Percentiles rank a stretch among this genome's conserved stretches.
These are phyloP conservation scores for Ictalurus furcatus DNA, from an alignment of 2,113 vertebrate genomes.

Conservation along the genomic window DNA sequence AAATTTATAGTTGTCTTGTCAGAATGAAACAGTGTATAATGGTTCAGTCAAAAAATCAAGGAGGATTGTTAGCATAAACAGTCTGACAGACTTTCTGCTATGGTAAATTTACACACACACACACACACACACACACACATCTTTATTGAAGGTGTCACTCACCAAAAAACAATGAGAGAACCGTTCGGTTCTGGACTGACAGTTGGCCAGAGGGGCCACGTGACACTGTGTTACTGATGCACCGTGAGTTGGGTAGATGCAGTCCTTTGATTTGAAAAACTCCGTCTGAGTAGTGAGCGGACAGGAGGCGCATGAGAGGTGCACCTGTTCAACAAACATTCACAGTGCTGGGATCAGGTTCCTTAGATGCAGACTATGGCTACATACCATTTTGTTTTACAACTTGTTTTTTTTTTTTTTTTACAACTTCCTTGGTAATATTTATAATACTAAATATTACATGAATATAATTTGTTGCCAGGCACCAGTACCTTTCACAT, in stretches of 20 bases:
- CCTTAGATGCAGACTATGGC: not conserved
- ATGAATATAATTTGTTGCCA: not conserved
- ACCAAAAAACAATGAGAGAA: conserved; percentile 91
- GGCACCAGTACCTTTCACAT: not conserved
- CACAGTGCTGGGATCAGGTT: not conserved
- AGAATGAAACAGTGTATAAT: not conserved
- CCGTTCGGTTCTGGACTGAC: conserved; percentile 80
- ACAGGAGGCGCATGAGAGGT: conserved; percentile 77
- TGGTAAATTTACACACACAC: too few relatives aligned
- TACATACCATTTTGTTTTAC: not conserved
- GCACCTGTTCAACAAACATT: conserved; percentile 71
- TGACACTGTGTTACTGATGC: conserved; percentile 68
- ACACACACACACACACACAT: not conserved
- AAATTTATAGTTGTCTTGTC: not conserved
- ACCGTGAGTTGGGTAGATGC: conserved; percentile 80
- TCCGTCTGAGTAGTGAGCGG: conserved; percentile 82
- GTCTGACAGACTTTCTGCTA: too few relatives aligned
- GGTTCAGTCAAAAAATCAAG: not conserved
- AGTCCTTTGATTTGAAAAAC: conserved; percentile 84
- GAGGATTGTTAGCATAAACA: not conserved
- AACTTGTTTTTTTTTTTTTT: too few relatives aligned
- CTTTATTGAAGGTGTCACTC: conserved; percentile 52
- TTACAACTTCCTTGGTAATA: not conserved
- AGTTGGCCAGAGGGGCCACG: conserved; percentile 73
- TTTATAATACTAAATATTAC: not conserved